phyloP scores from a whole-genome alignment of 2,797 vertebrate genomes.

The Rhabdomys pumilio region DNA sequence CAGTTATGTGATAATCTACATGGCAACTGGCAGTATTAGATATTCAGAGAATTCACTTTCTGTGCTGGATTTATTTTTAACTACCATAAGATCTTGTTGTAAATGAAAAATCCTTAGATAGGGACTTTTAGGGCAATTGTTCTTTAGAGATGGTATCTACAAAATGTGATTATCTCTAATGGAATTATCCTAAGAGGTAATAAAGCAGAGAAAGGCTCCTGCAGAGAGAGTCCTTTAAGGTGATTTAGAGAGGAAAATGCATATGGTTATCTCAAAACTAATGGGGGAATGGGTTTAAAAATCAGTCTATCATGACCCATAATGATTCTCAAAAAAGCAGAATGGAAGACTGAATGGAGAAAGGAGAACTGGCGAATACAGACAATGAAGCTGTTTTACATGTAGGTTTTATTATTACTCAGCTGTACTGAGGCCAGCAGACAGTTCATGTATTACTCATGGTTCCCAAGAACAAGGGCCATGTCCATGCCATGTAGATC shows the following conservation, averaged over 20 bases:
- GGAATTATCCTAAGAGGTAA: conserved; percentile 74
- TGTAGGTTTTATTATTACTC: neutral
- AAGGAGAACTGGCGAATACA: neutral
- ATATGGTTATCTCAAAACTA: conserved; percentile 69
- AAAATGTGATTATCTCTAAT: conserved; percentile 82
- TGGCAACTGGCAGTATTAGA: conserved; percentile 20
- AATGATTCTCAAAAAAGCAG: conserved; percentile 61
- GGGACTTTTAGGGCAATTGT: conserved; percentile 77
- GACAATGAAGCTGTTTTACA: conserved; percentile 9
- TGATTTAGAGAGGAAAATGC: conserved; percentile 75
- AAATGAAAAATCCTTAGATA: conserved; percentile 81
- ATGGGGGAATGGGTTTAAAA: conserved; percentile 64
- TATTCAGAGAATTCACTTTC: conserved; percentile 67
- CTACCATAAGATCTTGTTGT: conserved; percentile 78
- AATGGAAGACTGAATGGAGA: conserved; percentile 49
- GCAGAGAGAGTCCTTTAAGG: conserved; percentile 69
- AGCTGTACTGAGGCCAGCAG: neutral
- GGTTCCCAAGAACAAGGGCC: neutral
- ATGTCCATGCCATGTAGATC: accelerated
- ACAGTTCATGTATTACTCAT: neutral
- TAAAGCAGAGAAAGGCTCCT: conserved; percentile 72
- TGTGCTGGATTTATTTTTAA: conserved; percentile 79
- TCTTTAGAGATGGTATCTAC: conserved; percentile 79
- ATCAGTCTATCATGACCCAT: conserved; percentile 40
- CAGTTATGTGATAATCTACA: conserved; percentile 17